A percentile compares a stretch with the other conserved stretches of the same genome.
Conservation (phyloP, 2,888 invertebrate genomes). For the Drosophila flavopinicola region DNA sequence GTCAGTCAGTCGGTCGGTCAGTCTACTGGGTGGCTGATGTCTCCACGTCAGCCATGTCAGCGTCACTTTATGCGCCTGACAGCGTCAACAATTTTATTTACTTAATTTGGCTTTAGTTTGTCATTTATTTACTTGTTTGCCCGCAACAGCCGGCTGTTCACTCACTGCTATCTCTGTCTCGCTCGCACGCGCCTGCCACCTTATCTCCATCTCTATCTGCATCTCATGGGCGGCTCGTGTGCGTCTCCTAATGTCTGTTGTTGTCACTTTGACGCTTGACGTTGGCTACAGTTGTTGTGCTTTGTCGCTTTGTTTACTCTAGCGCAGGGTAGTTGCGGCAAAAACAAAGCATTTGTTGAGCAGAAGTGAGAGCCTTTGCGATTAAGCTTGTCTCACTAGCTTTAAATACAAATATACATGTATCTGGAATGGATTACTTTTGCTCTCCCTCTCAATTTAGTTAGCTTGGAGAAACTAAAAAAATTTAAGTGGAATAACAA, state of each 20-base stretch:
- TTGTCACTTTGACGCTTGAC: slow-evolving; percentile 77
- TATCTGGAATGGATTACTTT: neutral
- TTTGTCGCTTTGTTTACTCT: slow-evolving; percentile 20
- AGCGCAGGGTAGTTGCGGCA: slow-evolving; percentile 25
- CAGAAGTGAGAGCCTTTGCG: neutral
- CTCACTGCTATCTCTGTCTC: slow-evolving; percentile 13
- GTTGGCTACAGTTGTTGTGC: slow-evolving; percentile 50
- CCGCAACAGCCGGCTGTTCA: slow-evolving; percentile 48
- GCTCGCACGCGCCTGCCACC: slow-evolving; percentile 9
- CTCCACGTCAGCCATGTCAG: slow-evolving; percentile 58
- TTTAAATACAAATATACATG: no score
- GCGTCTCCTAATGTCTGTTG: slow-evolving; percentile 70
- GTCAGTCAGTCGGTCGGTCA: slow-evolving; percentile 41
- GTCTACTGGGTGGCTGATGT: slow-evolving; percentile 33
- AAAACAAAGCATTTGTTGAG: slow-evolving; percentile 2
- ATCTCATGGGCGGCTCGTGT: slow-evolving; percentile 39
- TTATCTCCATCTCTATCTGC: slow-evolving; percentile 30
- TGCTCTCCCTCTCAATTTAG: no score
- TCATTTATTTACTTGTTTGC: slow-evolving; percentile 77
- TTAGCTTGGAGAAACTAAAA: no score
- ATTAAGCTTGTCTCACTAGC: neutral
- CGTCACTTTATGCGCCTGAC: slow-evolving; percentile 73
- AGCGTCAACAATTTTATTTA: slow-evolving; percentile 79
- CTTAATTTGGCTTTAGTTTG: slow-evolving; percentile 81
- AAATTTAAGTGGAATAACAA: no score